phyloP scores from a whole-genome alignment of 2,797 vertebrate species.

The Brachymystax lenok region DNA sequence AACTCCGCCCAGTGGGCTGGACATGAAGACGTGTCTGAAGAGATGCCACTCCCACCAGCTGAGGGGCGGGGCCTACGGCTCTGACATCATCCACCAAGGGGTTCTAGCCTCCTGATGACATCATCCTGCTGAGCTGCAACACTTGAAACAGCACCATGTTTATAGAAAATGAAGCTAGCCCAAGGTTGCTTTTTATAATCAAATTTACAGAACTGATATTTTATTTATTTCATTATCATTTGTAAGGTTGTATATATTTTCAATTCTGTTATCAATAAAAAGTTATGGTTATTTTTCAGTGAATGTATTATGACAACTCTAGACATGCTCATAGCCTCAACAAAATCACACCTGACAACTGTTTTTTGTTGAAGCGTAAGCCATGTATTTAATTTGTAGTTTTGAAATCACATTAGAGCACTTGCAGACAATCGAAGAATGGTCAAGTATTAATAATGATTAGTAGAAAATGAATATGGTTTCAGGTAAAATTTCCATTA shows the following conservation, averaged over 20 bases:
- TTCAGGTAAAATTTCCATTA: neutral
- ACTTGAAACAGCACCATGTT: conserved; percentile 33
- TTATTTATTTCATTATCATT: conserved; percentile 75
- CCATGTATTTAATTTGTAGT: conserved; percentile 35
- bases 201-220: conserved; percentile 65
- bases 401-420: conserved; percentile 50
- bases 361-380: conserved; percentile 61
- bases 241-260: conserved; percentile 66
- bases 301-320: conserved; percentile 40
- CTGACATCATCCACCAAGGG: conserved; percentile 78
- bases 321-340: conserved; percentile 44
- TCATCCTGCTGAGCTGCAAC: neutral
- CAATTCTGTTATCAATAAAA: conserved; percentile 24
- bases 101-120: conserved; percentile 90
- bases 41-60: conserved; percentile 83
- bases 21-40: conserved; percentile 79
- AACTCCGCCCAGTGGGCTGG: conserved; percentile 77
- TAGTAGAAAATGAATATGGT: neutral
- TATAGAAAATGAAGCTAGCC: conserved; percentile 4
- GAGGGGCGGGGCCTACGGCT: conserved; percentile 79
- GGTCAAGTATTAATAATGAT: neutral
- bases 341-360: neutral
- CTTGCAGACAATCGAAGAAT: conserved; percentile 6
- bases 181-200: conserved; percentile 52
- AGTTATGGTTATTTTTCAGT: conserved; percentile 31